phyloP scores from a whole-genome alignment of 2,888 invertebrate species.

The Morpho helenor region DNA sequence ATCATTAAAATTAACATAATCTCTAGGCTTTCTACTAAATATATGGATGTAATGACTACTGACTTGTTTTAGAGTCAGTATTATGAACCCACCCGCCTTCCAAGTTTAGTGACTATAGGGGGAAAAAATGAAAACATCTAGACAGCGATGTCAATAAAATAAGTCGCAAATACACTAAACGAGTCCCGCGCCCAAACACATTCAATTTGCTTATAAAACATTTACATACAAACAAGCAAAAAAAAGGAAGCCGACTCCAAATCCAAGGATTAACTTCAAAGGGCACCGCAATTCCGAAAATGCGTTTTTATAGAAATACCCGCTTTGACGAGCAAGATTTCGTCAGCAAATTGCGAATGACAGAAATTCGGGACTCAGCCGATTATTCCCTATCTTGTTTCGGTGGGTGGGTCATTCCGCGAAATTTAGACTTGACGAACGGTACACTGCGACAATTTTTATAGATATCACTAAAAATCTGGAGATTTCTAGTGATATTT shows the following conservation, averaged over 20 bases:
- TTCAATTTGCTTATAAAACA: slow-evolving; percentile 43
- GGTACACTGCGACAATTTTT: slow-evolving; percentile 2
- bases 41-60: no score
- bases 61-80: no score
- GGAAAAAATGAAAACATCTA: no score
- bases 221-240: slow-evolving; percentile 38
- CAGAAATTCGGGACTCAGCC: slow-evolving; percentile 48
- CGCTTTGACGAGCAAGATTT: slow-evolving; percentile 63
- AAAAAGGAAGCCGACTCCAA: slow-evolving; percentile 41
- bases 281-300: slow-evolving; percentile 64
- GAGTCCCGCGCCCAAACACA: slow-evolving; percentile 20
- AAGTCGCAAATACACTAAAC: no score
- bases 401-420: slow-evolving; percentile 45
- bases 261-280: slow-evolving; percentile 74
- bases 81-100: no score
- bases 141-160: no score
- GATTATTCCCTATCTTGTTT: slow-evolving; percentile 50
- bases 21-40: no score
- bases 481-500: no score
- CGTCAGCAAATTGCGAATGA: slow-evolving; percentile 57
- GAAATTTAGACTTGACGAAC: slow-evolving; percentile 21
- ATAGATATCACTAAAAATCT: no score
- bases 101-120: no score
- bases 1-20: no score
- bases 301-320: slow-evolving; percentile 73